Percentiles rank a stretch among this genome's conserved stretches.
Conservation (phyloP, 1,140 invertebrate genomes). For the Epicauta chinensis region DNA sequence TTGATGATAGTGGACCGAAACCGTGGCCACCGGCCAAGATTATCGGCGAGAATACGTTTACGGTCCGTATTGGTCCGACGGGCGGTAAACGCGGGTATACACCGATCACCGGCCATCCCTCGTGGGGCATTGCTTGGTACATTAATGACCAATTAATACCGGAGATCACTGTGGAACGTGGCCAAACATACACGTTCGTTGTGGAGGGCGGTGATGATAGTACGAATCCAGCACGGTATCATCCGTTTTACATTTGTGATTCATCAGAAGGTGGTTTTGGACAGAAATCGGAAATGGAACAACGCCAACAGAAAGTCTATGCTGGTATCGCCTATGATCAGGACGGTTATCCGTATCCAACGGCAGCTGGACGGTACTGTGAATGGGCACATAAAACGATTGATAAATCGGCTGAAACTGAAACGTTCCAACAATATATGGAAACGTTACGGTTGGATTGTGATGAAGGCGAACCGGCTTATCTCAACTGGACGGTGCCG, state of each 20-base stretch:
- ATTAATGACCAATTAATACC: constrained; percentile 88
- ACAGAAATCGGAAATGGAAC: constrained; percentile 64
- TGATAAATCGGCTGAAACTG: constrained; percentile 56
- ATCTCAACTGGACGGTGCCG: constrained; percentile 75
- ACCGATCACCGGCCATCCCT: constrained; percentile 69
- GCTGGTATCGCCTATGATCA: constrained; percentile 73
- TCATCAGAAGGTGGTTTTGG: constrained; percentile 76
- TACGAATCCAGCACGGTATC: constrained; percentile 65
- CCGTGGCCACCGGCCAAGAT: constrained; percentile 63
- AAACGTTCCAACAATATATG: constrained; percentile 70
- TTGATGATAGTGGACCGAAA: constrained; percentile 48
- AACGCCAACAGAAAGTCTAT: constrained; percentile 63
- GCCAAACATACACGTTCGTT: constrained; percentile 80
- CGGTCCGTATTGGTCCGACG: constrained; percentile 74
- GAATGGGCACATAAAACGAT: constrained; percentile 69
- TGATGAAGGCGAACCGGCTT: constrained; percentile 62
- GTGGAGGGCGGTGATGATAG: constrained; percentile 73
- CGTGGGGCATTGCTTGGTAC: constrained; percentile 91
- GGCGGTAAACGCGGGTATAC: constrained; percentile 75
- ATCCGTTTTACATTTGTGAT: constrained; percentile 91
- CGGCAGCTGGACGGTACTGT: constrained; percentile 66
- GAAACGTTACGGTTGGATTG: constrained; percentile 69
- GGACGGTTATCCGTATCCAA: constrained; percentile 70
- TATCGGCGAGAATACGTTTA: constrained; percentile 53
- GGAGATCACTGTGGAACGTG: constrained; percentile 82